Base-by-base conservation (phyloP, 2,888 invertebrate genomes). In the Sinelater perroti region DNA sequence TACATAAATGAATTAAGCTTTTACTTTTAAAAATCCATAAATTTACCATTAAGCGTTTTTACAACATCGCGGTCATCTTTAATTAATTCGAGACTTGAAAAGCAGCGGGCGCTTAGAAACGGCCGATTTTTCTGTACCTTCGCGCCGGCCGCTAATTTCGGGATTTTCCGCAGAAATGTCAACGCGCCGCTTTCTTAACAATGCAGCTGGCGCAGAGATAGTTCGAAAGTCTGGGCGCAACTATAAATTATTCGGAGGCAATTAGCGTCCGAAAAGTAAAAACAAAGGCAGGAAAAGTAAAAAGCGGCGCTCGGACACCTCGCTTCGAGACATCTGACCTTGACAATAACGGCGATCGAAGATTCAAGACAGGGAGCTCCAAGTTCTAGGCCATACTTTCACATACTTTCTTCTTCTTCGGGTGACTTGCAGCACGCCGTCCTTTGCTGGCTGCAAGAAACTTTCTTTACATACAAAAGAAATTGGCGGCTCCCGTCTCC, bases 371-470 rank as follows among this genome's bases (percentile, higher is more conserved):
- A 71, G 71, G 72, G 71, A 74, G 74, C 72, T 69, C 62, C 70
- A 71, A 74, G 75, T 76, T 76, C 75, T 77, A 75, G 76, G 76
- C 71, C 75, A 73, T 67, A 75, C 77, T 77, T 76, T 77, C 76
- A 75, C 75, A 69, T 69, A 76, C 75, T 75, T 75, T 76, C 75
- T 75, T 75, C 71, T 72, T 60, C 52, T 51, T 49, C 49, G 50
- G 35, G 49, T 54, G 59, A 49, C 54, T 60, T 28, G 45, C 55
- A 59, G 56, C 38, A 40, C 49, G 52, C 42, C 46, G 46, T 46
- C 46, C 47, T 56, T 45, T 33, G 36, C 30, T 56, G 38, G 35
- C 28, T 49, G 17, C 14, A 56, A 30, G 42, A 44, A 56, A 56
- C 56, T 56, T 56, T 56, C 56, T 56, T 56, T 56, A 56, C 42